Percentiles rank a stretch among this genome's conserved stretches.
Evolutionary conservation across 1,140 invertebrate genomes (phyloP).

Genomic region (Colletes latitarsis): DNA sequence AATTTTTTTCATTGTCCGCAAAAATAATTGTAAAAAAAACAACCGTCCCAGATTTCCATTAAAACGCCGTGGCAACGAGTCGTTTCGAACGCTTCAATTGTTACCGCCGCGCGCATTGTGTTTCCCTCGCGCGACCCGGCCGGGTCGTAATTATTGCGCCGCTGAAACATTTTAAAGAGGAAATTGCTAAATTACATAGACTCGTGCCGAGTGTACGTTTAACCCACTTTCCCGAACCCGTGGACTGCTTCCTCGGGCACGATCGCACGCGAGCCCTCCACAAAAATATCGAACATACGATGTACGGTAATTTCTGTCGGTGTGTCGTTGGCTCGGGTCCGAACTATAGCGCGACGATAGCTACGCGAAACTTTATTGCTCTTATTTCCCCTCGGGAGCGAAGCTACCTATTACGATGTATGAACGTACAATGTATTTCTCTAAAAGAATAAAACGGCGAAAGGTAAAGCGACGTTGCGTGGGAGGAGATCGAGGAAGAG

Average conservation of each 20-base stretch:
- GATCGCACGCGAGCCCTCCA: slow-evolving; percentile 11
- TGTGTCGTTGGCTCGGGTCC: too few relatives aligned
- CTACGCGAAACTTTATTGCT: too few relatives aligned
- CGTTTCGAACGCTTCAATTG: slow-evolving; percentile 31
- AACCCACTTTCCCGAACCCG: slow-evolving; percentile 24
- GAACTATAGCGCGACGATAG: too few relatives aligned
- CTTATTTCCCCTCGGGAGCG: too few relatives aligned
- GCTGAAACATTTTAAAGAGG: slow-evolving; percentile 41
- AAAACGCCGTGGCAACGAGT: slow-evolving; percentile 2
- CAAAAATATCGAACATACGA: not conserved
- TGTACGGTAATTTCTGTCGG: too few relatives aligned
- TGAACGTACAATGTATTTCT: not conserved
- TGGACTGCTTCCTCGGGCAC: not conserved
- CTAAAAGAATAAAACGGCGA: too few relatives aligned
- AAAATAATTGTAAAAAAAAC: not conserved
- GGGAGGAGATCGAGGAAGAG: too few relatives aligned
- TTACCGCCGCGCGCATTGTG: not conserved
- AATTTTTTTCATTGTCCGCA: not conserved
- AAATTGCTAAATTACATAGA: slow-evolving; percentile 45
- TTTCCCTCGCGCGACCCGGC: not conserved
- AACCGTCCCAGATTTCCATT: slow-evolving; percentile 21
- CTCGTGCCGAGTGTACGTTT: slow-evolving; percentile 24
- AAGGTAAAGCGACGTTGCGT: too few relatives aligned
- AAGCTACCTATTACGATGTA: not conserved
- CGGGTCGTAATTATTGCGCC: slow-evolving; percentile 30